Conservation (phyloP, 2,888 invertebrate species). For the Stomorhina lunata region DNA sequence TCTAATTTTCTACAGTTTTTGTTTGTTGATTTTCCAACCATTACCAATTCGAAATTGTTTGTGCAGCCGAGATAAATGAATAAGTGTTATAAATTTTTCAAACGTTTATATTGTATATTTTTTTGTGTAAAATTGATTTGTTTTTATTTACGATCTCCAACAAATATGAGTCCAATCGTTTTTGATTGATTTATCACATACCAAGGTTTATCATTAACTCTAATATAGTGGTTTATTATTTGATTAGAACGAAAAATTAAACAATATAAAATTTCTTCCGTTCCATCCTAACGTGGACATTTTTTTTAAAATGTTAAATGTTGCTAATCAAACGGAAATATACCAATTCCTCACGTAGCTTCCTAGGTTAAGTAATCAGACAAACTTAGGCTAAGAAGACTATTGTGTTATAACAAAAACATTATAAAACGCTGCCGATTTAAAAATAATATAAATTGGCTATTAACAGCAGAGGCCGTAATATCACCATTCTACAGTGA, state of each 20-base stretch:
- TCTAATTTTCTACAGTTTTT: neutral
- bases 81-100: slow-evolving; percentile 56
- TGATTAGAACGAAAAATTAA: neutral
- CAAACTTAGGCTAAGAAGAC: too few relatives aligned
- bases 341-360: too few relatives aligned
- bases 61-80: slow-evolving; percentile 44
- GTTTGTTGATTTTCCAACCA: neutral
- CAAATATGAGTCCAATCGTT: neutral
- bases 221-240: neutral
- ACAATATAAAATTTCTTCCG: too few relatives aligned
- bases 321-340: too few relatives aligned
- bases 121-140: slow-evolving; percentile 4
- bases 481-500: too few relatives aligned
- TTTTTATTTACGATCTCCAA: slow-evolving; percentile 51
- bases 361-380: too few relatives aligned
- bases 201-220: neutral
- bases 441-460: too few relatives aligned
- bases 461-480: too few relatives aligned
- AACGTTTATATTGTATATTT: slow-evolving; percentile 23
- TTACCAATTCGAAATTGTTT: slow-evolving; percentile 33
- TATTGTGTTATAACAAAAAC: too few relatives aligned
- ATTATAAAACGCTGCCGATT: too few relatives aligned
- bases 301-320: too few relatives aligned
- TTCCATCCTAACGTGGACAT: too few relatives aligned
- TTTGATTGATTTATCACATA: slow-evolving; percentile 50